Percentiles rank a stretch among this genome's conserved stretches.
Conservation (phyloP, 2,888 invertebrate genomes). For the Synanthedon andrenaeformis region DNA sequence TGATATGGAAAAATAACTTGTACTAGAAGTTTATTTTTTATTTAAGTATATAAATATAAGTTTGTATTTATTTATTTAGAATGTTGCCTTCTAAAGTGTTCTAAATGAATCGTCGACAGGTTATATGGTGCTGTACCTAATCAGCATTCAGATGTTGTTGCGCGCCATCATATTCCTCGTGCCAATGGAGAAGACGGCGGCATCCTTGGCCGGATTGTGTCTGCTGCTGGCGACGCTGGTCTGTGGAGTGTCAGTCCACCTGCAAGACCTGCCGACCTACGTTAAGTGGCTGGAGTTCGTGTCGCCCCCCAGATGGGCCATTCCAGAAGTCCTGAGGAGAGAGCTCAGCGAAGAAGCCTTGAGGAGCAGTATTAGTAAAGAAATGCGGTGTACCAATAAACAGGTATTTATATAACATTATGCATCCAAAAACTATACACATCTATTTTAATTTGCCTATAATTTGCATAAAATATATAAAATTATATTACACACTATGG, state of each 20-base stretch:
- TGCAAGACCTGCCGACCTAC: conserved; percentile 74
- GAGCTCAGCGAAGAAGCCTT: conserved; percentile 77
- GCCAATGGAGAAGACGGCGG: conserved; percentile 74
- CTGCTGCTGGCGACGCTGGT: conserved; percentile 73
- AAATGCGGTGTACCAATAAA: conserved; percentile 75
- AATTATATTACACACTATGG: no score
- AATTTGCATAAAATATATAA: no score
- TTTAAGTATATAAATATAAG: no score
- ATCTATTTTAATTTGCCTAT: background rate
- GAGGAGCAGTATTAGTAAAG: conserved; percentile 57
- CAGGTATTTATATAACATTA: conserved; percentile 62
- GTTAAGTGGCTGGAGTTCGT: conserved; percentile 76
- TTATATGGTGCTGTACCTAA: conserved; percentile 78
- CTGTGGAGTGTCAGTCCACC: conserved; percentile 78
- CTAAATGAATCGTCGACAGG: conserved; percentile 48
- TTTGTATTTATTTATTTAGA: no score
- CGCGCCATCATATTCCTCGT: conserved; percentile 76
- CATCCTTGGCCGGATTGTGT: conserved; percentile 71
- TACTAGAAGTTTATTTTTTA: no score
- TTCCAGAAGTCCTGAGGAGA: conserved; percentile 74
- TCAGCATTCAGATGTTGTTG: conserved; percentile 76
- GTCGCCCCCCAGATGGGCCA: conserved; percentile 80
- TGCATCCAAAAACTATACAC: no score
- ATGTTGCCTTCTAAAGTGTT: no score
- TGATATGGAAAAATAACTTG: no score